Base-by-base conservation (phyloP, 2,888 invertebrate species). In the Ectemnius cavifrons region DNA sequence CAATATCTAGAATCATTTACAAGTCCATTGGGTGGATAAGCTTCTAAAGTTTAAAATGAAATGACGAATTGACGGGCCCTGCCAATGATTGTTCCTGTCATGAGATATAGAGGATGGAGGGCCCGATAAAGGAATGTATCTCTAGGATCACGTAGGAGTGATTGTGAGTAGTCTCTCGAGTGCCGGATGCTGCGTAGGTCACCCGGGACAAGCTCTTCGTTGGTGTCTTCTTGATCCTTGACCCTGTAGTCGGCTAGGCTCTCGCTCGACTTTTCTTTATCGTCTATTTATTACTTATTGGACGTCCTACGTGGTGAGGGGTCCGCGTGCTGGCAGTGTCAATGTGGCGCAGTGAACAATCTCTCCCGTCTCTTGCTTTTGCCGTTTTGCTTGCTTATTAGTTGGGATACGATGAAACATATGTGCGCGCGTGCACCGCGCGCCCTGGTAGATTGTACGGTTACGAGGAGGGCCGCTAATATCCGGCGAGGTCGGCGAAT, bases 401-500 rank as follows among this genome's bases (percentile, higher is more conserved):
- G 62, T 56, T 61, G 61, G 60, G 20, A 56, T 52, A 18, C 61
- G 18, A 59, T 62, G 64, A 23, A 47, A 23, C 56, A 47, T 46
- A 56, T 16, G 18, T 58, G 59, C 65, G 45, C 56, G 63, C 61
- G 61, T 60, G 65, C 59, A 56, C 56, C 2, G 27, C 67, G 46
- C 59, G 52, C 63, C 49, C 65, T 68, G 37, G 57, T 72, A 76
- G 69, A 73, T 69, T 69, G 74, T 61, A 37, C 37, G 37, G 37
- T 37, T 37, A 37, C 37, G 37, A 37, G 37, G 37, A 37, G 37
- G 37, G 37, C 79, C 72, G 79, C 86, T 95, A 97, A 92, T 97
- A 97, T 88, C 97, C 98, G 90, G 97, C 96, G 89, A 98, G 93
- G 92, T 99, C 98, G 83, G 98, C 97, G 92, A 98, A 98, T 78